Base-by-base conservation (phyloP, 2,888 invertebrate species). In the Mimumesa dahlbomi region DNA sequence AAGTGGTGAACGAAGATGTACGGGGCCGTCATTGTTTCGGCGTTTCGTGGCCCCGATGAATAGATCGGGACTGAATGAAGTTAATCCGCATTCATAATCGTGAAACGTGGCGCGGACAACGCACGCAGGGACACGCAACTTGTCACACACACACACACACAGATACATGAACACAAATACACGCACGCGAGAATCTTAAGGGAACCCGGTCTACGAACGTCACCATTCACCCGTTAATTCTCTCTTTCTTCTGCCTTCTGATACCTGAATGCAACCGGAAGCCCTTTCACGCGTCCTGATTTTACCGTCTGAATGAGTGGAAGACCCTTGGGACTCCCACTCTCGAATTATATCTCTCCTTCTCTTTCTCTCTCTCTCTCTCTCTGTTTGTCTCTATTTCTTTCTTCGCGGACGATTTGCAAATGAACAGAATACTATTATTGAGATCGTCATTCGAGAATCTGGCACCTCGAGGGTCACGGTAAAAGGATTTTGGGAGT, bases 221-320 rank as follows among this genome's bases (percentile, higher is more conserved):
- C 36, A 49, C 38, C 73, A 82, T 87, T 86, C 82, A 81, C 50
- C 73, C 75, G 77, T 82, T 87, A 86, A 87, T 87, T 86, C 85
- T 79, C 76, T 83, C 83, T 83, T 85, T 86, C 85, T 86, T 84
- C 73, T 29, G 61, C 56, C 45, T 31, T 31, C 45, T 40, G 67
- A 68, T 68, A 69, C 63, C 75, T 85, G 79, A 85, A 84, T 84
- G 80, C 75, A 62, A 79, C 84, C 86, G 87, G 86, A 87, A 87
- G 82, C 82, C 79, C 82, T 86, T 88, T 88, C 87, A 87, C 78
- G 81, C 75, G 82, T 80, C 74, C 82, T 75, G 83, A 86, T 85
- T 84, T 82, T 70, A 50, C 62, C 57, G 49, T 40, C 50, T 72
- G 62, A 72, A 77, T 56, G 59, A 70, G 68, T 70, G 34, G 54